Percentiles rank a stretch among this genome's conserved stretches.
These are phyloP conservation scores for Heterochromis multidens DNA, from an alignment of 2,113 vertebrate genomes.

Conservation along the genomic window DNA sequence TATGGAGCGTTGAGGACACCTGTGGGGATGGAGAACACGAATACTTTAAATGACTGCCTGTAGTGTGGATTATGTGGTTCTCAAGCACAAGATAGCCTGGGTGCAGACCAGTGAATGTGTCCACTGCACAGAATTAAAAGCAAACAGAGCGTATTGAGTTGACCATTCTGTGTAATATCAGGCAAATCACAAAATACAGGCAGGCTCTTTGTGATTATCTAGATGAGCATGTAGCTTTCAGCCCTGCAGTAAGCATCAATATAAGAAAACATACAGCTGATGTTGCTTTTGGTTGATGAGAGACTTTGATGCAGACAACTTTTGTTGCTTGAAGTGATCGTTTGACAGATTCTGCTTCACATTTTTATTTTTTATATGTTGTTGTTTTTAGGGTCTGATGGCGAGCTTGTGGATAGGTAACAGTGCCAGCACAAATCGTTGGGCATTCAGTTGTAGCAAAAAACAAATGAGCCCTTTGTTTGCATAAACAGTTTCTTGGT, in stretches of 20 bases:
- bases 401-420: neutral
- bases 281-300: slow-evolving; percentile 3
- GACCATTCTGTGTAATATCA: neutral
- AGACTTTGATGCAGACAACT: neutral
- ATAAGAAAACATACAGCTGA: neutral
- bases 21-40: neutral
- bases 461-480: neutral
- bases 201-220: neutral
- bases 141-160: neutral
- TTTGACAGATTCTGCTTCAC: neutral
- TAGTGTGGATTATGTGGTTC: neutral
- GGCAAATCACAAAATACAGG: neutral
- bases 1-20: neutral
- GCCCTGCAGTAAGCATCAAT: neutral
- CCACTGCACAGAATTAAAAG: neutral
- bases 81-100: neutral
- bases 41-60: neutral
- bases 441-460: slow-evolving; percentile 14
- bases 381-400: neutral
- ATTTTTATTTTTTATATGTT: neutral
- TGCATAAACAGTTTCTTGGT: neutral
- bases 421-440: neutral
- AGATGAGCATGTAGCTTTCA: slow-evolving; percentile 41
- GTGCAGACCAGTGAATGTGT: neutral
- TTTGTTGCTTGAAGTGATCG: neutral